Base-by-base conservation (phyloP, 2,888 invertebrate genomes). In the Agonopterix heracliana region DNA sequence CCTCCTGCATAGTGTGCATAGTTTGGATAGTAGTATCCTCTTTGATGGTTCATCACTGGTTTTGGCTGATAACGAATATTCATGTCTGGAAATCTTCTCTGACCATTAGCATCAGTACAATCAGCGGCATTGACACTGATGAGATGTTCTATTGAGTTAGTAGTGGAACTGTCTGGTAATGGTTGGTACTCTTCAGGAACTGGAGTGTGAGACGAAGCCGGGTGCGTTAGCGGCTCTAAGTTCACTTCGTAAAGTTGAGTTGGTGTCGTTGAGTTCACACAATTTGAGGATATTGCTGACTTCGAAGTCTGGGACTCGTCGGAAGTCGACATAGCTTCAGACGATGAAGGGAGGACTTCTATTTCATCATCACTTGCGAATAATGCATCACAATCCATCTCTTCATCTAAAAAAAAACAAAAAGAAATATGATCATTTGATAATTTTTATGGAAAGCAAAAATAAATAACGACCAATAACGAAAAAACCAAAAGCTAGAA, bases 321-420 rank as follows among this genome's bases (percentile, higher is more conserved):
- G 43, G 63, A 58, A 38, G 64, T 52, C n/a, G 71, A 54, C 38
- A 59, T 60, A 11, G 59, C 61, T 42, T 78, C 78, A 49, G 68
- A 55, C 13, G 70, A 61, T 44, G 71, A 52, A 5, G 82, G 81
- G 38, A 87, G 60, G 9, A 88, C 80, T 64, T 85, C 89, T 54
- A 91, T 87, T 60, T 92, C 92, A 60, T 91, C 90, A 70, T 91
- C 92, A 74, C 91, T 91, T 49, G 92, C 92, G 78, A 92, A 92
- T 51, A 92, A 76, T 56, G 90, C 90, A 45, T 52, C 49, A 47
- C 52, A 49, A 5, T 52, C 52, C 52, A 52, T 52, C 5, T 36
- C 34, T 66, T 91, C 91, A 60, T 90, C 91, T 85, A 87, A 90
- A 75, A 54, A 48, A 54, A 53, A 61, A 26, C 5, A 26, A 5